A percentile compares a stretch with the other conserved stretches of the same genome.
phyloP scores from a whole-genome alignment of 2,888 invertebrate species.

The Polymixis lichenea region DNA sequence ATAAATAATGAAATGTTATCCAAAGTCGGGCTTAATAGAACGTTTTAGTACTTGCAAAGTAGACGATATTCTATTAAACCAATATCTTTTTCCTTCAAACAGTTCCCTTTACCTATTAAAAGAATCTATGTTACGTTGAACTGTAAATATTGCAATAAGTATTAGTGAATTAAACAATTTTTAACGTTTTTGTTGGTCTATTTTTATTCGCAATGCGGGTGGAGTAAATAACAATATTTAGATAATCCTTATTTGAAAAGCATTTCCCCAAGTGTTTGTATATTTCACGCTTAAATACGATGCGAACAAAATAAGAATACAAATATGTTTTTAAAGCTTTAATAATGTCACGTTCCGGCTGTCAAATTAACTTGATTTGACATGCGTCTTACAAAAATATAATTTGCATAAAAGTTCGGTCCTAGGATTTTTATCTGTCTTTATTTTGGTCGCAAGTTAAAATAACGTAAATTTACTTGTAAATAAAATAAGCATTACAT shows the following conservation, averaged over 20 bases:
- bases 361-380: not conserved
- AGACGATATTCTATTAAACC: slow-evolving; percentile 54
- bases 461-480: slow-evolving; percentile 21
- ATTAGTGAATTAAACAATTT: slow-evolving; percentile 58
- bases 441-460: slow-evolving; percentile 3
- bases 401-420: not conserved
- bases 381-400: not conserved
- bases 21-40: slow-evolving; percentile 70
- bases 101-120: slow-evolving; percentile 55
- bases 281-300: not conserved
- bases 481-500: slow-evolving; percentile 22
- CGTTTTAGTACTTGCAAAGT: slow-evolving; percentile 64
- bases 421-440: no score
- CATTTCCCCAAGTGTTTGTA: not conserved
- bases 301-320: slow-evolving; percentile 1
- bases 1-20: slow-evolving; percentile 61
- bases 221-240: slow-evolving; percentile 53
- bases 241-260: not conserved
- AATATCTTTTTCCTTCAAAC: slow-evolving; percentile 38
- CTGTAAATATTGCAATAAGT: slow-evolving; percentile 71
- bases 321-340: not conserved
- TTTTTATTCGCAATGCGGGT: slow-evolving; percentile 50
- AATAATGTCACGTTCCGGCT: slow-evolving; percentile 3
- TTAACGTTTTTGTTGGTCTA: slow-evolving; percentile 50
- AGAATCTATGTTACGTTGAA: slow-evolving; percentile 55